Base-by-base conservation (phyloP, 2,888 invertebrate species). In the Octodonta nipae region DNA sequence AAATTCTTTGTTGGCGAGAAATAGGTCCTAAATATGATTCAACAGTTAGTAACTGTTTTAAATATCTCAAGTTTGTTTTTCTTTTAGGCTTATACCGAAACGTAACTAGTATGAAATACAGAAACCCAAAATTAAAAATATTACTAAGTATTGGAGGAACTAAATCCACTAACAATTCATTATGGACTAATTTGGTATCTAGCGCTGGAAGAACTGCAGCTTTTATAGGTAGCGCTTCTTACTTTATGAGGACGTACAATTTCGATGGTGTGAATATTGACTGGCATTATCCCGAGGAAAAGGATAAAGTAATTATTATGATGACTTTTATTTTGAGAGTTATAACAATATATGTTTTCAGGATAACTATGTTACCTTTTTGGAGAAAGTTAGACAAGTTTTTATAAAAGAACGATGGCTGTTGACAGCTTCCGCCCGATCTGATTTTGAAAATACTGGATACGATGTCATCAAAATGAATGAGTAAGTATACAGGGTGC, bases 191-290 rank as follows among this genome's bases (percentile, higher is more conserved):
- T 6, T 34, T 51, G 24, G 42, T 46, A 7, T 36, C 39, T 10
- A 39, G 45, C 34, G 31, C 47, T 3, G 16, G 14, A 1, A 50
- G 46, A 33, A 38, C 47, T 5, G 36, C 39, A 13, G 37, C 40
- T 13, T 45, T 51, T 33, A 40, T 46, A n/a, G 36, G 44, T n/a
- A 49, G 49, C 30, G 42, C 47, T 6, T 42, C 37, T 5, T 41
- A 46, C 5, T 44, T 50, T 15, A 32, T 44, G 5, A 33, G 41
- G 25, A 43, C 41, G 5, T 50, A 47, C 28, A 40, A 48, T 29
- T 52, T 44, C 30, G 50, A 52, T 33, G 52, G 52, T 7, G 31
- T 52, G 5, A 45, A 52, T 28, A 40, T 52, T 5, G 52, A 51
- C 34, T 52, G 50, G 52, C 45, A 50, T 32, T 45, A 40, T 37